A percentile compares a stretch with the other conserved stretches of the same genome.
These are phyloP conservation scores for Xiphorhynchus erythropygius DNA, from an alignment of 2,797 vertebrate species.

Conservation along the genomic window DNA sequence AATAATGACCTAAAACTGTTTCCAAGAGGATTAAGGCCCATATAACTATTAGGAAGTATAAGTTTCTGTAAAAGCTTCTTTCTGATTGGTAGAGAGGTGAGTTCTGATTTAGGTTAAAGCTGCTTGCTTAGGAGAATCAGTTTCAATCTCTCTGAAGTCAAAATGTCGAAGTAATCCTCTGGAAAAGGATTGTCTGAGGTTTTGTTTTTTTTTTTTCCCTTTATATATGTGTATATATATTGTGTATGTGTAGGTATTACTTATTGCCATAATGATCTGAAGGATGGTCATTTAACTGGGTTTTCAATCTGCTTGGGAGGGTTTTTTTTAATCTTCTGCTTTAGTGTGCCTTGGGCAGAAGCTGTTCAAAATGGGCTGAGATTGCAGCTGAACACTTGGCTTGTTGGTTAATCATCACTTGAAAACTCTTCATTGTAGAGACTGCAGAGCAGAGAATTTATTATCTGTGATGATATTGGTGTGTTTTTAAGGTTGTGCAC, in stretches of 20 bases:
- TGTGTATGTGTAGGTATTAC: not conserved
- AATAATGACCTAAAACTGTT: constrained; percentile 76
- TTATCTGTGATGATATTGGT: not conserved
- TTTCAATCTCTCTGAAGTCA: constrained; percentile 42
- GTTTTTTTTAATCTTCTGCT: not conserved
- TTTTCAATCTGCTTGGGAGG: constrained; percentile 21
- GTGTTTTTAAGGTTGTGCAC: not conserved
- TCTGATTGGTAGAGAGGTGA: constrained; percentile 42
- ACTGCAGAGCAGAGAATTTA: not conserved
- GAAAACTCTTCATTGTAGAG: constrained; percentile 16
- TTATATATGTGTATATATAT: not conserved
- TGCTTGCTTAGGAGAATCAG: constrained; percentile 43
- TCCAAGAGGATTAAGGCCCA: constrained; percentile 65
- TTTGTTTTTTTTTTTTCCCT: not conserved
- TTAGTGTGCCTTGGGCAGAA: constrained; percentile 23
- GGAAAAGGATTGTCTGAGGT: not conserved
- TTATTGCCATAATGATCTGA: not conserved
- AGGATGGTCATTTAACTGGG: constrained; percentile 21
- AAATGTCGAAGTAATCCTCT: constrained; percentile 22
- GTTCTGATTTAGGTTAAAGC: constrained; percentile 51
- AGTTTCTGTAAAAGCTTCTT: constrained; percentile 30
- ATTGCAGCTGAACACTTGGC: constrained; percentile 16
- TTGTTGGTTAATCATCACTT: constrained; percentile 41
- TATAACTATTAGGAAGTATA: constrained; percentile 45
- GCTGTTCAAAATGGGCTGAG: not conserved